A percentile compares a stretch with the other conserved stretches of the same genome.
phyloP scores from a whole-genome alignment of 2,797 vertebrate species.

The Oryzias dopingdopingensis region DNA sequence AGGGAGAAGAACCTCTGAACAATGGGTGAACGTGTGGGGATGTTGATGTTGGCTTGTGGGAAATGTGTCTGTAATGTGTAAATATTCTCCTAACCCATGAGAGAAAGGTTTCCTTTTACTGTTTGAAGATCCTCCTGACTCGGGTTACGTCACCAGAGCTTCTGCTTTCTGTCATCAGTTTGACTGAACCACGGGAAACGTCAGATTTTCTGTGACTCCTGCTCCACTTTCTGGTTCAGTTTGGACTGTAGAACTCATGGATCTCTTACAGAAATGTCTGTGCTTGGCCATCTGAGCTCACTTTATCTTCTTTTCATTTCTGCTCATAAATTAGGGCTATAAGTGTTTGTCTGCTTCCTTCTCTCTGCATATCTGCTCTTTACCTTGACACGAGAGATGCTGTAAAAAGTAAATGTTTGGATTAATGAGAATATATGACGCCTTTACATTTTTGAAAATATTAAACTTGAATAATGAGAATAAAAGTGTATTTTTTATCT shows the following conservation, averaged over 20 bases:
- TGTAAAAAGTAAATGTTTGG: constrained; percentile 60
- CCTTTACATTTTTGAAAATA: constrained; percentile 70
- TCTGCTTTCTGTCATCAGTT: neutral
- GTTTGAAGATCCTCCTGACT: constrained; percentile 16
- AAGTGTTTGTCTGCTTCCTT: constrained; percentile 44
- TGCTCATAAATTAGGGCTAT: constrained; percentile 70
- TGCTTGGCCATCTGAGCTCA: constrained; percentile 2
- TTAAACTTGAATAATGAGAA: constrained; percentile 77
- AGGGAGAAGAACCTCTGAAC: constrained; percentile 29
- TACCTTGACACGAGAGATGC: constrained; percentile 52
- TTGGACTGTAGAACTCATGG: constrained; percentile 17
- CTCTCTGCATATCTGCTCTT: constrained; percentile 70
- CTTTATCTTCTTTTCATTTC: constrained; percentile 35
- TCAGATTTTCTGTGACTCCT: neutral
- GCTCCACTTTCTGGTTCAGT: constrained; percentile 13
- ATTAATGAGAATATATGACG: constrained; percentile 61
- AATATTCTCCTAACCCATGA: constrained; percentile 8
- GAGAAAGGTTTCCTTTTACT: constrained; percentile 5
- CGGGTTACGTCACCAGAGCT: constrained; percentile 4
- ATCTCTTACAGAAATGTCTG: constrained; percentile 3
- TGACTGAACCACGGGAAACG: constrained; percentile 4
- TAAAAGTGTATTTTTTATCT: neutral
- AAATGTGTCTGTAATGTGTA: constrained; percentile 13
- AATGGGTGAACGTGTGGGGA: constrained; percentile 31
- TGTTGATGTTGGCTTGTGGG: constrained; percentile 29